Evolutionary conservation across 2,797 vertebrate species (phyloP).

Genomic region (Rhynchotus rufescens): DNA sequence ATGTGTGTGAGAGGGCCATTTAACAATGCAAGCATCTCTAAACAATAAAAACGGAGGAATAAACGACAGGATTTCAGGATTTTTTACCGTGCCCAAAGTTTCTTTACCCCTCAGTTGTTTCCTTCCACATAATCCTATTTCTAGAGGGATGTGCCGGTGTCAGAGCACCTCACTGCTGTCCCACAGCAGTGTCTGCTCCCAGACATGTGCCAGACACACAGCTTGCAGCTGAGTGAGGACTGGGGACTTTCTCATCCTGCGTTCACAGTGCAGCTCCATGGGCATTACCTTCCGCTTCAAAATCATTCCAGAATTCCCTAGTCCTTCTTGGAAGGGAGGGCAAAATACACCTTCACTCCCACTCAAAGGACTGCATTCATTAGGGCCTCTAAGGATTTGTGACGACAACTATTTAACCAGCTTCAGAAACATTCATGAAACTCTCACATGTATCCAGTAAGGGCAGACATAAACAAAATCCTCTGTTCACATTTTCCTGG

Average conservation of each 20-base stretch:
- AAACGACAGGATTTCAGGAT: not conserved
- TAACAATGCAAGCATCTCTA: not conserved
- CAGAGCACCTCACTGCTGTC: not conserved
- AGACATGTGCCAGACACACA: not conserved
- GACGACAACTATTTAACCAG: conserved; percentile 41
- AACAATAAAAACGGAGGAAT: not conserved
- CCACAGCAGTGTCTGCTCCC: not conserved
- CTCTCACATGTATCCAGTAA: not conserved
- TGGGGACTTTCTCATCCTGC: not conserved
- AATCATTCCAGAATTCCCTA: not conserved
- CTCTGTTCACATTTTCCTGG: not conserved
- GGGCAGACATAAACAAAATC: conserved; percentile 40
- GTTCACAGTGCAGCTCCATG: not conserved
- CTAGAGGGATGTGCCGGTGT: not conserved
- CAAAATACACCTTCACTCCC: conserved; percentile 36
- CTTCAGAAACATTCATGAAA: conserved; percentile 58
- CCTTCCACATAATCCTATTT: not conserved
- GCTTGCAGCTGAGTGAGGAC: not conserved
- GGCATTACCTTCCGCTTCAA: not conserved
- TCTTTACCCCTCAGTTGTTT: not conserved
- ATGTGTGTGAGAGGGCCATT: not conserved
- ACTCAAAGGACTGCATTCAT: conserved; percentile 51
- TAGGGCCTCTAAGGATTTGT: conserved; percentile 24
- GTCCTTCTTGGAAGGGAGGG: not conserved
- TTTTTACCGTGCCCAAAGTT: not conserved